A percentile compares a stretch with the other conserved stretches of the same genome.
phyloP scores from a whole-genome alignment of 2,797 vertebrate species.

The Malacoraja senta region DNA sequence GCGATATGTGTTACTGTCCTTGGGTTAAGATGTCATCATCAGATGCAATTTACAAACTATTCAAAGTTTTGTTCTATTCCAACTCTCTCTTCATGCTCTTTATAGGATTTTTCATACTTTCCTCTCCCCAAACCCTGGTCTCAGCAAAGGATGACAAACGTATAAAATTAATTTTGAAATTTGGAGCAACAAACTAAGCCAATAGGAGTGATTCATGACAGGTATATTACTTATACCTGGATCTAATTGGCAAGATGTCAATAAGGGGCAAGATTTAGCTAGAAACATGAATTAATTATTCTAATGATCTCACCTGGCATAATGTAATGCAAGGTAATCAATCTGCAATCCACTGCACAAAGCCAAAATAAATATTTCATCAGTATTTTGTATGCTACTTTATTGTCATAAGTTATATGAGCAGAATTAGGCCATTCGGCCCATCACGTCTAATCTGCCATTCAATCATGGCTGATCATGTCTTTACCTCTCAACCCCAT shows the following conservation, averaged over 20 bases:
- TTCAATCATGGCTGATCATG: too few relatives aligned
- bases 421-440: too few relatives aligned
- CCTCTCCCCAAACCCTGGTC: neutral
- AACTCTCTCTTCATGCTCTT: neutral
- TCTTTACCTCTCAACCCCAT: too few relatives aligned
- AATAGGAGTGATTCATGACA: neutral
- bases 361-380: neutral
- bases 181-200: neutral
- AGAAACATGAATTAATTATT: neutral
- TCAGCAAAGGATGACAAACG: neutral
- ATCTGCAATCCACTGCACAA: neutral
- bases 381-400: neutral
- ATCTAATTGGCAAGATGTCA: neutral
- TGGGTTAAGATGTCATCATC: neutral
- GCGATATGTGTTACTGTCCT: neutral
- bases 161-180: neutral
- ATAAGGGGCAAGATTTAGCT: neutral
- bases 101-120: neutral
- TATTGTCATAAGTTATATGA: neutral
- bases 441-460: too few relatives aligned
- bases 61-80: neutral
- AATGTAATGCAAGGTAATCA: neutral
- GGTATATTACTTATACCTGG: neutral
- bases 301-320: neutral
- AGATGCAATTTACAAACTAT: neutral